These are phyloP conservation scores for Priocnemis perturbator DNA, from an alignment of 2,888 invertebrate genomes.

Conservation along the genomic window DNA sequence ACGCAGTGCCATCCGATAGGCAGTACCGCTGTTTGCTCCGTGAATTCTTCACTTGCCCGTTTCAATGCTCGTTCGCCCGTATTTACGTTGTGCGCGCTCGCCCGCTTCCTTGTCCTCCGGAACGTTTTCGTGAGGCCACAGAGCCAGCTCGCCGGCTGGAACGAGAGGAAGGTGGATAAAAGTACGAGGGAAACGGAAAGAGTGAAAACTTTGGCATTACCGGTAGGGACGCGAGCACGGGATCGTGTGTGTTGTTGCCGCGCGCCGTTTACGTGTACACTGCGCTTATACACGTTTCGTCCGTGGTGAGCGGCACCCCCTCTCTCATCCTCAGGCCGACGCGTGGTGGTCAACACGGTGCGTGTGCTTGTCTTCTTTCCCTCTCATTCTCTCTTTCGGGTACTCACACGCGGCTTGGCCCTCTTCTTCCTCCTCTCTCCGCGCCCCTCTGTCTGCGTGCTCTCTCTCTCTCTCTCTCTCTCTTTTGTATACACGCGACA, in stretches of 20 bases:
- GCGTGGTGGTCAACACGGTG: slow-evolving; percentile 63
- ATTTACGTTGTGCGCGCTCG: slow-evolving; percentile 10
- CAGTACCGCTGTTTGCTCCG: slow-evolving; percentile 68
- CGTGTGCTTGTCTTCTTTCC: slow-evolving; percentile 50
- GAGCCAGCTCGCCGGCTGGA: background rate
- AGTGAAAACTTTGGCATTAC: slow-evolving; percentile 13
- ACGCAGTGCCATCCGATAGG: slow-evolving; percentile 69
- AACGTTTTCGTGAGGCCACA: background rate
- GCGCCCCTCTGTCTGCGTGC: background rate
- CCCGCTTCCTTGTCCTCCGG: background rate
- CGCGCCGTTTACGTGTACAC: slow-evolving; percentile 48
- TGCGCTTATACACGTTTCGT: slow-evolving; percentile 40
- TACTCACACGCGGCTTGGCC: background rate
- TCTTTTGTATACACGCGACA: background rate
- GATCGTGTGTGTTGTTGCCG: slow-evolving; percentile 39
- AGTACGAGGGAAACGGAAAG: slow-evolving; percentile 2
- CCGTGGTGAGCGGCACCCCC: slow-evolving; percentile 53
- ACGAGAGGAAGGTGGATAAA: too few species aligned
- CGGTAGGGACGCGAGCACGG: slow-evolving; percentile 15
- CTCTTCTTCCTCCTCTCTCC: background rate
- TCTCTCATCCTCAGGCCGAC: slow-evolving; percentile 48
- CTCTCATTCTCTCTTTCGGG: slow-evolving; percentile 21
- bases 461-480: slow-evolving; percentile 5
- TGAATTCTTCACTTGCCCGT: slow-evolving; percentile 43
- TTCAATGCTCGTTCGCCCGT: background rate